Base-by-base conservation (phyloP, 2,888 invertebrate genomes). In the Ichneumoninae sp. region DNA sequence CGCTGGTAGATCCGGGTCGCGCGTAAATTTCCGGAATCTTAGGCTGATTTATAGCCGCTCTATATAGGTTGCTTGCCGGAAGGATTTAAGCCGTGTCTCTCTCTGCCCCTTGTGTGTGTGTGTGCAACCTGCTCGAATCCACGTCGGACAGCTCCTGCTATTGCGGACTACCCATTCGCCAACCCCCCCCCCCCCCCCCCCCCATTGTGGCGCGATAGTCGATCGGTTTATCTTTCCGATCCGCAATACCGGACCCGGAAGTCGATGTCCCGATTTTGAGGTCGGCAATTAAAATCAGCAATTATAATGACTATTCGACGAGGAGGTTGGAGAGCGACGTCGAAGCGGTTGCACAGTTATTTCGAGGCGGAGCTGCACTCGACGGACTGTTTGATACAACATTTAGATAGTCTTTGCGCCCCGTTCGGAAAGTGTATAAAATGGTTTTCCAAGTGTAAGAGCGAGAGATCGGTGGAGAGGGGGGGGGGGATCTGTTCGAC, bases 1-100 rank as follows among this genome's bases (percentile, higher is more conserved):
- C 89, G 70, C 82, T 80, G 83, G 85, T 83, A 86, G 88, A 91
- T 91, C 88, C 89, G 89, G 91, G 91, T 91, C 91, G 91, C 91
- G 90, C 91, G 92, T 91, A 91, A 91, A 92, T 92, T 92, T 91
- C 90, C 90, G 88, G 89, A 91, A 90, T 91, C 91, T 90, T 90
- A 89, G 89, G 84, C 89, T 91, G 92, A 92, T 92, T 92, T 92
- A 92, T 92, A 86, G 89, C 87, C 83, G 70, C 81, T 75, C 87
- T 87, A 90, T 91, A 91, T 91, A 90, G 91, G 88, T 89, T 89
- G 89, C 88, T 86, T 85, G 86, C 83, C 85, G 89, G 88, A 88
- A 90, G 87, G 89, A 90, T 89, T 88, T 88, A 87, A 87, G 88
- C 85, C 87, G 81, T 83, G 85, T 83, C 87, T 89, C 83, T 89